Percentiles rank a stretch among this genome's conserved stretches.
Conservation (phyloP, 2,888 invertebrate genomes). For the Sturmia bella region DNA sequence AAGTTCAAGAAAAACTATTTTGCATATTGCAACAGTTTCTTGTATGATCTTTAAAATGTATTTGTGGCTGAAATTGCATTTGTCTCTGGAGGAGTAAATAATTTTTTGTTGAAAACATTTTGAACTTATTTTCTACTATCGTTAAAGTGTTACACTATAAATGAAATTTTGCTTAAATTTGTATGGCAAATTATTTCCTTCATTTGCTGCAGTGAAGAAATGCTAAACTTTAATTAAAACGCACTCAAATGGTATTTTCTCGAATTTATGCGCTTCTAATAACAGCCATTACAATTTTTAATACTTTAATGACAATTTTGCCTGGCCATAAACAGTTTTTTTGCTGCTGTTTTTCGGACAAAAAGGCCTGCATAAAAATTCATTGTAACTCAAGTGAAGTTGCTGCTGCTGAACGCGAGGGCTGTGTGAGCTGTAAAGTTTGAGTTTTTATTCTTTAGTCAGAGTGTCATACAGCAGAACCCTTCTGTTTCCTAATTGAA, state of each 20-base stretch:
- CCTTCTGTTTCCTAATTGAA: too few species aligned
- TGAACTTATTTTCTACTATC: background rate
- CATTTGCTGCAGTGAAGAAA: constrained; percentile 26
- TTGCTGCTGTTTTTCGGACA: too few species aligned
- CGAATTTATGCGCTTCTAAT: constrained; percentile 53
- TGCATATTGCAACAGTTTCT: constrained; percentile 24
- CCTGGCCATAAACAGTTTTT: constrained; percentile 21
- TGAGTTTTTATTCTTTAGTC: too few species aligned
- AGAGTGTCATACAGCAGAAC: too few species aligned
- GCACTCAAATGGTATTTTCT: constrained; percentile 25
- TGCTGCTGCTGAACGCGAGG: constrained; percentile 5
- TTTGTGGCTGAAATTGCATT: constrained; percentile 4
- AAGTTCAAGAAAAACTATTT: constrained; percentile 16
- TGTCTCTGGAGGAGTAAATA: background rate
- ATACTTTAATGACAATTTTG: constrained; percentile 52
- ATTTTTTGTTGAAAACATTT: background rate
- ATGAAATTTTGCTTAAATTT: background rate
- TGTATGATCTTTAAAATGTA: background rate
- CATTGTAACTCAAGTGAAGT: constrained; percentile 11
- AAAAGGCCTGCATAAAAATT: constrained; percentile 23
- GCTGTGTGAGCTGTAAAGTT: background rate
- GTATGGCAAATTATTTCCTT: background rate
- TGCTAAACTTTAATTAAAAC: constrained; percentile 49
- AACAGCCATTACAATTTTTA: constrained; percentile 52
- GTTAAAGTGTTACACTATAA: background rate